Base-by-base conservation (phyloP, 1,140 invertebrate species). In the Drosophila malerkotliana region DNA sequence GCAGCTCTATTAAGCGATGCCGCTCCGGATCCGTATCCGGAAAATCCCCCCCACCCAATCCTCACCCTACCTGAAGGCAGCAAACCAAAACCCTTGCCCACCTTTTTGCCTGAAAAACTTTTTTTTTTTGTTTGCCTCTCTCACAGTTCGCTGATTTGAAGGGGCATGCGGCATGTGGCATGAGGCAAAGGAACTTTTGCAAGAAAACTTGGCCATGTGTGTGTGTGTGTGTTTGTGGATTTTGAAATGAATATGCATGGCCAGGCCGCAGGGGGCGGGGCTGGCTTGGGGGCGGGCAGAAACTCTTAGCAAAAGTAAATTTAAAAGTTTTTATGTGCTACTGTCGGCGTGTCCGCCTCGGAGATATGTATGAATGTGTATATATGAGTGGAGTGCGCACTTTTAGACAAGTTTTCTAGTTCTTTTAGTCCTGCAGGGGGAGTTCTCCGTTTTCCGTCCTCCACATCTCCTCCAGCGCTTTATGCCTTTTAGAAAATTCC, bases 301-400 rank as follows among this genome's bases (percentile, higher is more conserved):
- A 87, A 89, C 76, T 89, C 83, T 79, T 89, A 78, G 84, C 79
- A 88, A 88, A 89, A 88, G 84, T 88, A 88, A 88, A 89, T 88
- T 88, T 88, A 84, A 88, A 88, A 88, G 84, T 88, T 88, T 88
- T 89, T 77, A 75, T 76, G 66, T 55, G 77, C 73, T 77, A 59
- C 64, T 63, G 64, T 83, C 79, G 55, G 63, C 61, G 21, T 71
- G 52, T 55, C 71, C 56, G 44, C 54, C 52, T 54, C 48, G 60
- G 63, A 67, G 60, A 67, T 67, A 67, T 66, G 60, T 67, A 63
- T 44, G 62, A 39, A 60, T 37, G 62, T 37, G 49, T 30, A 39
- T 48, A 24, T 48, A 88, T 87, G 79, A 83, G 79, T 79, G 72
- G 72, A 83, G 83, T 76, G 82, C 69, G 67, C 82, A 81, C 64